phyloP scores from a whole-genome alignment of 1,140 invertebrate species.

The Eriosoma lanigerum region DNA sequence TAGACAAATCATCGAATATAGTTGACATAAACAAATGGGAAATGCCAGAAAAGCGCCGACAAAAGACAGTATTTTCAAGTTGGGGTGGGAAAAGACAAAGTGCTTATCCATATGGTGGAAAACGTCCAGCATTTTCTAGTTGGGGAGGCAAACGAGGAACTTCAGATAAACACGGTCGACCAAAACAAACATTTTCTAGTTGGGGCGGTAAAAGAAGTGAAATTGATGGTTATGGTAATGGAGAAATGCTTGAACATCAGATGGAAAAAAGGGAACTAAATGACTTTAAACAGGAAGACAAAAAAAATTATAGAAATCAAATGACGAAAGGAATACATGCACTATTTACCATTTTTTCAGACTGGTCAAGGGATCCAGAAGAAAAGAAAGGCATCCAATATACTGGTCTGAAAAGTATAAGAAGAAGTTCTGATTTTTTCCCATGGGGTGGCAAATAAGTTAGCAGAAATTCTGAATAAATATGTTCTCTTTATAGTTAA shows the following conservation, averaged over 20 bases:
- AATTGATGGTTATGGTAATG: constrained; percentile 26
- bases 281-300: constrained; percentile 6
- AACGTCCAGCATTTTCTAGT: constrained; percentile 54
- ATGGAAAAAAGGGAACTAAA: constrained; percentile 26
- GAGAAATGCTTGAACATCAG: constrained; percentile 12
- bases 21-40: not conserved
- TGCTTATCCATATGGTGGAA: constrained; percentile 53
- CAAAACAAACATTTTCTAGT: constrained; percentile 54
- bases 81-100: constrained; percentile 53
- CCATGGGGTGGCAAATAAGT: constrained; percentile 55
- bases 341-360: constrained; percentile 47
- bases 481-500: constrained; percentile 25
- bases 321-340: constrained; percentile 43
- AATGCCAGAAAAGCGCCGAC: constrained; percentile 43
- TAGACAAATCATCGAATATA: constrained; percentile 10
- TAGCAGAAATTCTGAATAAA: constrained; percentile 17
- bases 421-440: constrained; percentile 53
- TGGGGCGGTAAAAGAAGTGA: constrained; percentile 53
- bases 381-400: constrained; percentile 41
- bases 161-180: constrained; percentile 54
- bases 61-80: constrained; percentile 47
- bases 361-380: constrained; percentile 38
- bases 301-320: constrained; percentile 44
- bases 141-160: constrained; percentile 54
- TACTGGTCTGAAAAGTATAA: constrained; percentile 31